phyloP scores from a whole-genome alignment of 1,140 invertebrate genomes.

The Drosophila busckii region DNA sequence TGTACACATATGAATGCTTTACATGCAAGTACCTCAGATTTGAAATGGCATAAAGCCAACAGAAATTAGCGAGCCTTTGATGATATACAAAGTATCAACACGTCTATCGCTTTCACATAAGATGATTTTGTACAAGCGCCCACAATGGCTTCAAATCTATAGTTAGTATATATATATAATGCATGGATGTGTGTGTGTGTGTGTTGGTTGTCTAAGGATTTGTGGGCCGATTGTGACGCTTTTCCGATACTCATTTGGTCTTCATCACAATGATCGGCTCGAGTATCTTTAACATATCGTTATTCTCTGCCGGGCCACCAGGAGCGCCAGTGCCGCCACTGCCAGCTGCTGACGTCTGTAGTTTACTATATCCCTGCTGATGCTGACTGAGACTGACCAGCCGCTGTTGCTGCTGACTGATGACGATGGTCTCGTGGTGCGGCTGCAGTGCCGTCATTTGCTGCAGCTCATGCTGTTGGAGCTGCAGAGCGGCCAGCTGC shows the following conservation, averaged over 20 bases:
- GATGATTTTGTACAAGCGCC: too few relatives aligned
- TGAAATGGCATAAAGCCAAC: too few relatives aligned
- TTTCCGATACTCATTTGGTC: conserved; percentile 71
- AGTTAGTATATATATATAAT: too few relatives aligned
- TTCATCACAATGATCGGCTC: conserved; percentile 79
- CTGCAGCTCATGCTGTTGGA: conserved; percentile 60
- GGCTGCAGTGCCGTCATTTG: conserved; percentile 41
- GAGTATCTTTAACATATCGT: conserved; percentile 78
- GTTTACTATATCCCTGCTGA: conserved; percentile 46
- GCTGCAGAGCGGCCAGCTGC: conserved; percentile 45
- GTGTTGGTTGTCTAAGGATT: conserved; percentile 19
- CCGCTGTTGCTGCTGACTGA: conserved; percentile 53
- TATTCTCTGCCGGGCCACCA: conserved; percentile 58
- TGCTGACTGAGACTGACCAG: conserved; percentile 25
- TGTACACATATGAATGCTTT: too few relatives aligned
- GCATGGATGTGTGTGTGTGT: not conserved
- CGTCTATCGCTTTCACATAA: too few relatives aligned
- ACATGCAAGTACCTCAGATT: too few relatives aligned
- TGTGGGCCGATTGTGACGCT: conserved; percentile 32
- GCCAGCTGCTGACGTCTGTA: conserved; percentile 32
- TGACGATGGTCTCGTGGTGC: conserved; percentile 58
- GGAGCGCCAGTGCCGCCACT: conserved; percentile 20
- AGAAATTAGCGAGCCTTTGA: too few relatives aligned
- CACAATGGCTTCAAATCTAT: too few relatives aligned
- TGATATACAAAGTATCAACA: too few relatives aligned